Evolutionary conservation across 1,140 invertebrate species (phyloP).

Genomic region (Pectinophora gossypiella): DNA sequence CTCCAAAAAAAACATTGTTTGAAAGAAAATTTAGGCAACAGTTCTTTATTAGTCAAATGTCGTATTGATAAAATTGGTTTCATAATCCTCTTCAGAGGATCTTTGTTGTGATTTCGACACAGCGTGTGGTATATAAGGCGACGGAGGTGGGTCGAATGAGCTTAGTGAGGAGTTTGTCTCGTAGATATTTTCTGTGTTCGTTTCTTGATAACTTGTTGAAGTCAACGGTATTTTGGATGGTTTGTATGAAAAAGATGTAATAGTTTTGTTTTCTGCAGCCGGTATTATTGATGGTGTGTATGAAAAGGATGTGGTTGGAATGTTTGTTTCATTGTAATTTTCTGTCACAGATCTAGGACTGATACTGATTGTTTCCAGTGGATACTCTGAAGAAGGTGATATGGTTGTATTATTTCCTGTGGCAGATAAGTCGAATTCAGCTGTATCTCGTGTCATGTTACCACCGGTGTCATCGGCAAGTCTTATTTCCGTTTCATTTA

Average conservation of each 20-base stretch:
- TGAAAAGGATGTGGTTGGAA: neutral
- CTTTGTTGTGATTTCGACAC: neutral
- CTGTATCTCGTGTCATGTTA: neutral
- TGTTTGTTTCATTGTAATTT: neutral
- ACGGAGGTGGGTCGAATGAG: neutral
- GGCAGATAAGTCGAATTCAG: neutral
- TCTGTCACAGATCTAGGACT: neutral
- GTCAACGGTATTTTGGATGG: neutral
- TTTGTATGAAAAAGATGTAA: neutral
- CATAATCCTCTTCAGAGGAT: neutral
- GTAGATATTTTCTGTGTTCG: neutral
- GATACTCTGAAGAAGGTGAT: neutral
- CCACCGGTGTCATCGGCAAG: neutral
- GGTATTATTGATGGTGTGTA: neutral
- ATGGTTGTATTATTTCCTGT: neutral
- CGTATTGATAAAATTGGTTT: neutral
- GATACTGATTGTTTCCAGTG: neutral
- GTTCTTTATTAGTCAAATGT: neutral
- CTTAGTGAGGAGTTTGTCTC: neutral
- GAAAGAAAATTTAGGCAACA: neutral
- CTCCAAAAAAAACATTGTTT: neutral
- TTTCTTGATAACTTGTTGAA: neutral
- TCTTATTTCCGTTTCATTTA: constrained; percentile 1
- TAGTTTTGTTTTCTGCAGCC: neutral
- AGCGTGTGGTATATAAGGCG: neutral